Evolutionary conservation across 2,113 vertebrate genomes (phyloP), one percentile per base, ranked within the genome.

Genomic region (Bubo blakistoni): DNA sequence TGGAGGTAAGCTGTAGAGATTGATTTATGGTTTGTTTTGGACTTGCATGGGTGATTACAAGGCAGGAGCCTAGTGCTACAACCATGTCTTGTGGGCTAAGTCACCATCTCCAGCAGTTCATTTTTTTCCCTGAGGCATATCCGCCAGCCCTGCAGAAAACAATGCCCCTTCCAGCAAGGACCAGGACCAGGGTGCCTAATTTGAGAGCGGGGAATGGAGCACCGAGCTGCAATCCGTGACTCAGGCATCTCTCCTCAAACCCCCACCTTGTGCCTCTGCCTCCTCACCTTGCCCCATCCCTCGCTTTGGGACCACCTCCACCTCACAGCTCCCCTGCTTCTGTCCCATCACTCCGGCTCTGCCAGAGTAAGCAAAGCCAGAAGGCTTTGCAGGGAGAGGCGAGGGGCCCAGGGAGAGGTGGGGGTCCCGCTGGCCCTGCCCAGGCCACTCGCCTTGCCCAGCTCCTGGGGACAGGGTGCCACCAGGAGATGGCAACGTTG

Each of bases 31-130:
- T 15, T 76, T 32, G 67, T 8, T 89, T 69, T 32, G 58, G 78
- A 13, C 16, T 40, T 0, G 0, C 27, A 0, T 11, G 58, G 57
- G 19, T 72, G 62, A 19, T 76, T 14, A 22, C 25, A 6, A 36
- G 59, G 82, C 2, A 0, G 61, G 46, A n/a, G 46, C 13, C 0
- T 3, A 65, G 44, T 2, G 4, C 22, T 65, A 3, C 19, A 81
- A 9, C 82, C 5, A 5, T 4, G 22, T 24, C n/a, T 57, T 0
- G 0, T 59, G 63, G 44, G 40, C n/a, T 49, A 16, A 81, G 38
- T 27, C 52, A 30, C 12, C 5, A 6, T 42, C 44, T 46, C 55
- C 2, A 32, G 61, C 32, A 42, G 54, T 9, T 61, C 1, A 1
- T n/a, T 65, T 27, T 61, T 52, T 80, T 86, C 24, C 47, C 27